Evolutionary conservation across 2,888 invertebrate genomes (phyloP), one percentile per base, ranked within the genome.

Genomic region (Dexiosoma caninum): DNA sequence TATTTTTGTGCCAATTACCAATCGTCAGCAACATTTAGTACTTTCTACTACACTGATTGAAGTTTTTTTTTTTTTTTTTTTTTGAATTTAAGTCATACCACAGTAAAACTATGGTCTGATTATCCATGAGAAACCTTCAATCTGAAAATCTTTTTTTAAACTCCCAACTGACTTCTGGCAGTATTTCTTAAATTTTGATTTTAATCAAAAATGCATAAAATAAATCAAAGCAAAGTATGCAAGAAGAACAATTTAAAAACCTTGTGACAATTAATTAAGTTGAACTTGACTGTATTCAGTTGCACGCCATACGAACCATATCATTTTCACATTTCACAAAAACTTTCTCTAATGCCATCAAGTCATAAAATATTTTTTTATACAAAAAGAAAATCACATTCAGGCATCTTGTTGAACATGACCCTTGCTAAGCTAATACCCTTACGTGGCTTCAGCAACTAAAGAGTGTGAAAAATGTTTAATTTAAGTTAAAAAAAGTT

Each of bases 261-360:
- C 76, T 80, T 80, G 76, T 67, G 66, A 67, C 69, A 76, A 40
- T 57, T 74, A 77, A 77, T 69, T 64, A 69, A 16, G 62, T 67
- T 81, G 81, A 81, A 81, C 81, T 81, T 81, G 81, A 57, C 51
- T 72, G 49, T 49, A n/a, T 32, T 37, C 44, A 40, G 35, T n/a
- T 27, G 21, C 75, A 71, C 66, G 70, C 66, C 21, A n/a, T n/a
- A 74, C 8, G 42, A 27, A 8, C 14, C 30, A 49, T 16, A 62
- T 42, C 14, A 9, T 44, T 53, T 75, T 49, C 40, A n/a, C 23
- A n/a, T 37, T 51, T 27, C 21, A 35, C 40, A 49, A 74, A 74
- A 42, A 78, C 1, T 27, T 2, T 12, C 35, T 35, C 4, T 76
- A 76, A 81, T 81, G 55, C 8, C 60, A 51, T 27, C 21, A 49